Base-by-base conservation (phyloP, 2,113 vertebrate species). In the Ameiurus melas region DNA sequence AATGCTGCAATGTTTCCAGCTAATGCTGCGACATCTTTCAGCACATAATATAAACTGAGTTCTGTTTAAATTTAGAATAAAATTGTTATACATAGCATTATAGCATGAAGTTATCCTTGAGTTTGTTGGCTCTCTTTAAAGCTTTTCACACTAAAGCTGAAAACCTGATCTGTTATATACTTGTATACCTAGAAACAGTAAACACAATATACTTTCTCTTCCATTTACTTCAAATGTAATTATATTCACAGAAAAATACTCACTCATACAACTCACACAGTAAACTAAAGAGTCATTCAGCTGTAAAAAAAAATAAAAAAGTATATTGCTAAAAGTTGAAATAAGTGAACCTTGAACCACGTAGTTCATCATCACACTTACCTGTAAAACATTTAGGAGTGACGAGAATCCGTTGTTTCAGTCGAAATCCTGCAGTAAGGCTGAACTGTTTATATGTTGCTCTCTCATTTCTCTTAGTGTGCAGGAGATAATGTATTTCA, bases 351-450 rank as follows among this genome's bases (percentile, higher is more conserved):
- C 57, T 9, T 62, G 9, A 86, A 30, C 36, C 20, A 30, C 4
- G 5, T 47, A 47, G 47, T n/a, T 78, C 12, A 27, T 39, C 39
- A 33, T 14, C 47, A 51, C 58, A 86, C 89, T 85, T 68, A 88
- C 89, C 80, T 75, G 30, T 68, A 62, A 66, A 78, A 66, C 71
- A 43, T 73, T 82, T 25, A 51, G 17, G 36, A 83, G 79, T 51
- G 25, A 58, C 19, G 2, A 7, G 14, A 85, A 71, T 53, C 66
- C 25, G n/a, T 43, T 83, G 8, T 8, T 4, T 39, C 70, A 84
- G 83, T 36, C 14, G 14, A 51, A 33, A 60, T 68, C 36, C 70
- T 60, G 53, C 25, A 66, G 62, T 70, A 57, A 22, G n/a, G 22
- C 10, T 25, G 1, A 57, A 33, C 55, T 5, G 51, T 73, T 25